These are phyloP conservation scores for Brachyalestes nurse DNA, from an alignment of 2,797 vertebrate genomes.

Conservation along the genomic window DNA sequence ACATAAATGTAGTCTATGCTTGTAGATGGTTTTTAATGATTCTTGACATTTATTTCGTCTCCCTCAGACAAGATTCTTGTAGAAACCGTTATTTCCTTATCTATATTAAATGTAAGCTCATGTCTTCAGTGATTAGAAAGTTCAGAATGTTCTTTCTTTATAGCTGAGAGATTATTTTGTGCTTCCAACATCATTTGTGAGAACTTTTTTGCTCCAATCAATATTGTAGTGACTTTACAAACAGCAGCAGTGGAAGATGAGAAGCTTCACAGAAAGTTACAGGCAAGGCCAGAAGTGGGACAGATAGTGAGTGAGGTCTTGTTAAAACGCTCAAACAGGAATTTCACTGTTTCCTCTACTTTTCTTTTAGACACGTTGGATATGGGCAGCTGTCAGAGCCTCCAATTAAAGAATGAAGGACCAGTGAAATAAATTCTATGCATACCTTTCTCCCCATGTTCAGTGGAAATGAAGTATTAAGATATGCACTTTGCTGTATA, in stretches of 20 bases:
- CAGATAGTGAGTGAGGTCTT: slow-evolving; percentile 30
- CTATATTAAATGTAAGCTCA: neutral
- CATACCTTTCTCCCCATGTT: slow-evolving; percentile 68
- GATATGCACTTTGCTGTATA: slow-evolving; percentile 79
- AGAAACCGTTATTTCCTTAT: neutral
- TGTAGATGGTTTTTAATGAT: neutral
- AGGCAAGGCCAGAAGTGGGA: slow-evolving; percentile 32
- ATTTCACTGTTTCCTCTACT: neutral
- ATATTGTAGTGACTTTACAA: slow-evolving; percentile 35
- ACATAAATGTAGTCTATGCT: neutral
- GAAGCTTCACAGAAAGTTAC: slow-evolving; percentile 21
- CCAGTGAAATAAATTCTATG: slow-evolving; percentile 55
- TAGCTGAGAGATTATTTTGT: neutral
- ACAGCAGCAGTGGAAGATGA: slow-evolving; percentile 26
- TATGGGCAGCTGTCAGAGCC: slow-evolving; percentile 36
- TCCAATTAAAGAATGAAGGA: slow-evolving; percentile 53
- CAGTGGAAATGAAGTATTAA: slow-evolving; percentile 77
- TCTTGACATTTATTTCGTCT: neutral
- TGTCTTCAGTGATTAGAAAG: neutral
- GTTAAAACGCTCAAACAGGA: slow-evolving; percentile 50
- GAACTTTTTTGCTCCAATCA: slow-evolving; percentile 24
- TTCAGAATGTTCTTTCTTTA: neutral
- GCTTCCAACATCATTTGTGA: slow-evolving; percentile 9
- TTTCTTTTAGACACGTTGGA: slow-evolving; percentile 27
- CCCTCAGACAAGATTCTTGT: neutral